Evolutionary conservation across 2,113 vertebrate species (phyloP).

Genomic region (Mola mola): DNA sequence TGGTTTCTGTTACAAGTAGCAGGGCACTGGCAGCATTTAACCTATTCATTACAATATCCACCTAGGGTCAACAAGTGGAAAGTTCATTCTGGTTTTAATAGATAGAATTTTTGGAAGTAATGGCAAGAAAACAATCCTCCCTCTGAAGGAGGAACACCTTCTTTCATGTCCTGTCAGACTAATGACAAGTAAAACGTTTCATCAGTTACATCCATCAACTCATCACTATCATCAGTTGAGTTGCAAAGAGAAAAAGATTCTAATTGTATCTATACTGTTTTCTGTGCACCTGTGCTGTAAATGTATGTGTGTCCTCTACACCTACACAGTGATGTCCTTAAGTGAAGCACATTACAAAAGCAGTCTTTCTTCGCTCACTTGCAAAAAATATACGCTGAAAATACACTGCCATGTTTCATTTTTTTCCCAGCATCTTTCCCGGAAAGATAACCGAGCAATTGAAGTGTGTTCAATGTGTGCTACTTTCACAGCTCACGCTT

Average conservation of each 20-base stretch:
- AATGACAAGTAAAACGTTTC: too few relatives aligned
- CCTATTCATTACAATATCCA: slow-evolving; percentile 43
- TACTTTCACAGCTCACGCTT: too few relatives aligned
- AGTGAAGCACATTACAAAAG: slow-evolving; percentile 23
- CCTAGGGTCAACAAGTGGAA: slow-evolving; percentile 26
- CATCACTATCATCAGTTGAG: too few relatives aligned
- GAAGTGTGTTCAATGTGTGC: slow-evolving; percentile 1
- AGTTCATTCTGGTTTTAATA: slow-evolving; percentile 22
- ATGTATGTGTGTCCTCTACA: slow-evolving; percentile 21
- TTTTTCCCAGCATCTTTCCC: background rate
- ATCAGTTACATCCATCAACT: too few relatives aligned
- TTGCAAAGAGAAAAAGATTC: too few relatives aligned
- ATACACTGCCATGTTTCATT: slow-evolving; percentile 18
- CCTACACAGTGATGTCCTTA: slow-evolving; percentile 17
- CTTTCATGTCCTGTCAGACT: too few relatives aligned
- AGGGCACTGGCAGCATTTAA: slow-evolving; percentile 54
- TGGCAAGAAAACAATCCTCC: too few relatives aligned
- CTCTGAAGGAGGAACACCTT: too few relatives aligned
- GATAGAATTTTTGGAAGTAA: background rate
- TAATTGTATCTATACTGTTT: too few relatives aligned
- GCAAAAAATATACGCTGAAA: slow-evolving; percentile 26
- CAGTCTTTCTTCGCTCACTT: slow-evolving; percentile 14
- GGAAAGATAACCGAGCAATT: slow-evolving; percentile 2
- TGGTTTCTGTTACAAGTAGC: slow-evolving; percentile 16
- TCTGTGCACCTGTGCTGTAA: background rate